Percentiles rank a stretch among this genome's conserved stretches.
Conservation (phyloP, 2,113 vertebrate species). For the Seriola aureovittata region DNA sequence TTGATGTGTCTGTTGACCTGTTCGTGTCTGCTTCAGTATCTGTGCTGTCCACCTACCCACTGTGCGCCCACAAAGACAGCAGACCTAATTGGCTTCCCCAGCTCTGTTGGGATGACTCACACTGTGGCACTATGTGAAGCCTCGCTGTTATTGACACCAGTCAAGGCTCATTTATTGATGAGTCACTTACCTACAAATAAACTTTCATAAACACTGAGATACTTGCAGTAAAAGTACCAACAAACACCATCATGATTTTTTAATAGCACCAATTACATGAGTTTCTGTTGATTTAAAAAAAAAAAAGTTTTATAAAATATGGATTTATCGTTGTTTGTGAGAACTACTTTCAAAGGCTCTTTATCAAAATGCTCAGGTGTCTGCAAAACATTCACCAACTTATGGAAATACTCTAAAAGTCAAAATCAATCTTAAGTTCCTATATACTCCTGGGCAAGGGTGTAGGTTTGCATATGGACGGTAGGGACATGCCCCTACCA, state of each 20-base stretch:
- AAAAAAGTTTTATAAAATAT: neutral
- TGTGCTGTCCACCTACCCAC: constrained; percentile 56
- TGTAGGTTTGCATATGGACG: too few species aligned
- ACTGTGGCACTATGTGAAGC: constrained; percentile 51
- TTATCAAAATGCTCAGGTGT: too few species aligned
- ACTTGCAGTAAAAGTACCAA: constrained; percentile 33
- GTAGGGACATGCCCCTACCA: too few species aligned
- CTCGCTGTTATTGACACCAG: constrained; percentile 52
- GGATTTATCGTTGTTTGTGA: neutral
- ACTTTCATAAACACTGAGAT: constrained; percentile 12
- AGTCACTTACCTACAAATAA: constrained; percentile 56
- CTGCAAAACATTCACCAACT: too few species aligned
- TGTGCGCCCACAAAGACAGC: constrained; percentile 52
- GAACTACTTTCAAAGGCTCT: neutral
- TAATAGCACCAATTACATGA: neutral
- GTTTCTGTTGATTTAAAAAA: neutral
- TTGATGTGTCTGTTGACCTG: constrained; percentile 50
- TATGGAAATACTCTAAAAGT: too few species aligned
- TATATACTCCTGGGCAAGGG: too few species aligned
- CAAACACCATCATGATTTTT: neutral
- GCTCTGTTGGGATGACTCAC: constrained; percentile 70
- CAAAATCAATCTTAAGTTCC: too few species aligned
- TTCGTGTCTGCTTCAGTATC: constrained; percentile 33
- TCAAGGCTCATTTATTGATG: constrained; percentile 61
- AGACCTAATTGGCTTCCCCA: constrained; percentile 59